These are phyloP conservation scores for Lepidocyrtinus sp. DNA, from an alignment of 2,888 invertebrate genomes.

Conservation along the genomic window DNA sequence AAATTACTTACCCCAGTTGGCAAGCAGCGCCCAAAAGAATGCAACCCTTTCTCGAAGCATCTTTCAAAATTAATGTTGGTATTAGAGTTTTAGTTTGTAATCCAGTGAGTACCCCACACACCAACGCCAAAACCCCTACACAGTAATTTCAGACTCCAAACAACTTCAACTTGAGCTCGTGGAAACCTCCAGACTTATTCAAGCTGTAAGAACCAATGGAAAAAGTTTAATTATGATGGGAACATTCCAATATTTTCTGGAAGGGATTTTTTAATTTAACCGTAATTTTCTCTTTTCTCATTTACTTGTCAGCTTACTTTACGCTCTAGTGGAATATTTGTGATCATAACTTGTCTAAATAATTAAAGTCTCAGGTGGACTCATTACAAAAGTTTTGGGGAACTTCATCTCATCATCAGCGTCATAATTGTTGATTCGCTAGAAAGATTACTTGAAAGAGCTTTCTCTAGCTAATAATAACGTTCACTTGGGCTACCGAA, in stretches of 20 bases:
- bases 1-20: constrained; percentile 64
- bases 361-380: constrained; percentile 56
- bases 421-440: constrained; percentile 48
- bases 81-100: no score
- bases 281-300: constrained; percentile 12
- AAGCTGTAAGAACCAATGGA: constrained; percentile 4
- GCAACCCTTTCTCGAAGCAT: constrained; percentile 48
- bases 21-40: constrained; percentile 60
- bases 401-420: constrained; percentile 49
- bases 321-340: constrained; percentile 32
- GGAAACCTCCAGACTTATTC: neutral
- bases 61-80: constrained; percentile 10
- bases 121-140: no score
- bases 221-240: constrained; percentile 31
- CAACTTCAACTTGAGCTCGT: constrained; percentile 3
- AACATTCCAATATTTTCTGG: neutral
- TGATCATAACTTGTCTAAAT: constrained; percentile 56
- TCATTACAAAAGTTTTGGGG: constrained; percentile 48
- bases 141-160: no score
- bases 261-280: neutral
- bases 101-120: no score
- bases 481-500: no score
- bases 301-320: constrained; percentile 11
- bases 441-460: constrained; percentile 35
- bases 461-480: constrained; percentile 26